Percentiles rank a stretch among this genome's conserved stretches.
These are phyloP conservation scores for Drosophila bocki DNA, from an alignment of 1,140 invertebrate species.

Conservation along the genomic window DNA sequence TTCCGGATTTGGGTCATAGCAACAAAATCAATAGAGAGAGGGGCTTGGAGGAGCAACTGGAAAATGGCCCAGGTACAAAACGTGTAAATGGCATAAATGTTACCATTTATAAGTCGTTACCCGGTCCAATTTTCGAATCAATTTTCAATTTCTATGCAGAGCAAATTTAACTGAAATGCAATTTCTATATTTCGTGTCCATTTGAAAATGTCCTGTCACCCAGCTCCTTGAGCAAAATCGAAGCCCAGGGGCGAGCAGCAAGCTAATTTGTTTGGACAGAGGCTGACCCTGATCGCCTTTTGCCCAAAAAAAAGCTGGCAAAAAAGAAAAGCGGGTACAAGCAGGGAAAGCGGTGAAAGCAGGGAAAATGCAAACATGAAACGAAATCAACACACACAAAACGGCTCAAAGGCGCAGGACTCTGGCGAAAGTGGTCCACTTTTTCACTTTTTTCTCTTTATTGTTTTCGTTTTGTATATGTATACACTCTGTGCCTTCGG, in stretches of 20 bases:
- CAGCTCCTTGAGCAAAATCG: background rate
- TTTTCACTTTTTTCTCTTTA: constrained; percentile 11
- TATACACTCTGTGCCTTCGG: background rate
- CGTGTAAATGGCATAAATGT: constrained; percentile 42
- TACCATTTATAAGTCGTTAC: constrained; percentile 39
- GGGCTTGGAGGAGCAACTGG: constrained; percentile 14
- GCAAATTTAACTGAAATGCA: constrained; percentile 38
- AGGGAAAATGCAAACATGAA: constrained; percentile 53
- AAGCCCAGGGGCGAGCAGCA: constrained; percentile 39
- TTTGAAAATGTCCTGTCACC: constrained; percentile 4
- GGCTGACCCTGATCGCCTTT: constrained; percentile 31
- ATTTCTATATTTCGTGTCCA: background rate
- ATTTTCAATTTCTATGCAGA: constrained; percentile 49
- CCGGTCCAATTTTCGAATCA: constrained; percentile 38
- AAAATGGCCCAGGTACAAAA: constrained; percentile 21
- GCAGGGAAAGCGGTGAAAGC: constrained; percentile 6
- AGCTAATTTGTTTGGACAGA: constrained; percentile 71
- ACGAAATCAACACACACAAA: constrained; percentile 62
- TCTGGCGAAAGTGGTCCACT: background rate
- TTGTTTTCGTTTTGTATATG: background rate
- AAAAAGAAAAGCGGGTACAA: constrained; percentile 19
- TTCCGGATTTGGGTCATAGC: constrained; percentile 64
- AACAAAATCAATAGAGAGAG: constrained; percentile 71
- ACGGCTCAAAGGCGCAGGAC: background rate
- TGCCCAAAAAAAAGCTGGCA: constrained; percentile 3